Conservation (phyloP, 1,140 invertebrate species). For the Scaptomyza montana region DNA sequence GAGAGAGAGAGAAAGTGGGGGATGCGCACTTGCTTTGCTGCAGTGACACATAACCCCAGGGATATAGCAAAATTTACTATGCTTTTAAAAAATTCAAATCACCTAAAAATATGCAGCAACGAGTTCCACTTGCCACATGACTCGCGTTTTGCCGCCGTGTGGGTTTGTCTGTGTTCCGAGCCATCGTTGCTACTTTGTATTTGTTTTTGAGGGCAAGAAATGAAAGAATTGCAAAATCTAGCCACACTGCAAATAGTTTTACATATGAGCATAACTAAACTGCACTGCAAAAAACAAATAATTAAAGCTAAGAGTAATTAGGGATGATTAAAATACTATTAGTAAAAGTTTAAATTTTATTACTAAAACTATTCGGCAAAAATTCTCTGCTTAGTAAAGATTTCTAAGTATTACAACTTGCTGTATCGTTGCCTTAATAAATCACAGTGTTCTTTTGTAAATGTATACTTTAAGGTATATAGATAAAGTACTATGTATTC, state of each 20-base stretch:
- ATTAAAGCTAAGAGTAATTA: background rate
- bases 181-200: conserved; percentile 36
- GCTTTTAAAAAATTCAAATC: conserved; percentile 78
- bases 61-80: conserved; percentile 70
- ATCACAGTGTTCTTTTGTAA: conserved; percentile 37
- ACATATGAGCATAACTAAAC: background rate
- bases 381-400: too few species aligned
- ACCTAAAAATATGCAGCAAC: conserved; percentile 72
- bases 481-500: background rate
- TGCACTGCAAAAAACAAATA: conserved; percentile 17
- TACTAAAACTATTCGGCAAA: too few species aligned
- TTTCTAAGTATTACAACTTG: too few species aligned
- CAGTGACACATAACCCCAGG: conserved; percentile 70
- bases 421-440: background rate
- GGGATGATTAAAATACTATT: background rate
- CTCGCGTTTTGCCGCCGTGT: background rate
- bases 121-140: background rate
- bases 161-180: background rate
- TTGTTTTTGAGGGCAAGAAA: conserved; percentile 16
- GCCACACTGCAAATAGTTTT: conserved; percentile 10
- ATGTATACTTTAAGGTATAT: conserved; percentile 13
- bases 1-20: background rate
- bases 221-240: conserved; percentile 30
- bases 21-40: background rate
- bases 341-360: too few species aligned